phyloP scores from a whole-genome alignment of 2,888 invertebrate genomes.

The Odontocolon sp. region DNA sequence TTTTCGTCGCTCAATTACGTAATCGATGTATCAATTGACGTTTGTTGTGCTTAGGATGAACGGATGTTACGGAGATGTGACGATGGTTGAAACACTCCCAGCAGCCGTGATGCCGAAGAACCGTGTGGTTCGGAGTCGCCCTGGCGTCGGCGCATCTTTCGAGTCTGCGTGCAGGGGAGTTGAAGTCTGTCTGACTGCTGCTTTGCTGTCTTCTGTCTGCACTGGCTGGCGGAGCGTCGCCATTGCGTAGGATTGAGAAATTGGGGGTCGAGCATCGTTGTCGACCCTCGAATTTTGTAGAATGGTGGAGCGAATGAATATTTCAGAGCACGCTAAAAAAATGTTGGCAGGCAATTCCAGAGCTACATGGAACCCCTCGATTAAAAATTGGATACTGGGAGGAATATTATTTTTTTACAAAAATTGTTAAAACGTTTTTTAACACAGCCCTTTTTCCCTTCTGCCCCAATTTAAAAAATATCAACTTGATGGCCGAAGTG shows the following conservation, averaged over 20 bases:
- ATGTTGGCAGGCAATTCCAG: background rate
- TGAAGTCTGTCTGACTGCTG: slow-evolving; percentile 62
- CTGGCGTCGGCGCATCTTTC: slow-evolving; percentile 64
- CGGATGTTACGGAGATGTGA: slow-evolving; percentile 29
- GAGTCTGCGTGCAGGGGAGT: slow-evolving; percentile 73
- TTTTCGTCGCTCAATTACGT: slow-evolving; percentile 15
- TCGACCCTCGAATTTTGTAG: slow-evolving; percentile 55
- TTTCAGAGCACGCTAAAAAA: slow-evolving; percentile 24
- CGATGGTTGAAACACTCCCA: slow-evolving; percentile 58
- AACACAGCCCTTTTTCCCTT: background rate
- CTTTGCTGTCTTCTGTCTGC: slow-evolving; percentile 33
- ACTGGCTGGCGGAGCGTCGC: slow-evolving; percentile 77
- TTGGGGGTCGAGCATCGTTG: slow-evolving; percentile 59
- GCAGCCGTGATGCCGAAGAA: slow-evolving; percentile 53
- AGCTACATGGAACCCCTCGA: background rate
- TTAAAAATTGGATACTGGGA: background rate
- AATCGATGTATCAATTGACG: slow-evolving; percentile 25
- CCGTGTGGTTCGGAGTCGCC: slow-evolving; percentile 58
- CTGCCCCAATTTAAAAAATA: background rate
- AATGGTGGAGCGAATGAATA: slow-evolving; percentile 50
- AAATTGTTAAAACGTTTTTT: background rate
- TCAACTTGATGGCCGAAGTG: background rate
- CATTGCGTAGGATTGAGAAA: slow-evolving; percentile 73
- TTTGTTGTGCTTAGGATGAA: background rate
- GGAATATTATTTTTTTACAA: too few relatives aligned